phyloP scores from a whole-genome alignment of 2,113 vertebrate genomes.

The Corapipo altera region DNA sequence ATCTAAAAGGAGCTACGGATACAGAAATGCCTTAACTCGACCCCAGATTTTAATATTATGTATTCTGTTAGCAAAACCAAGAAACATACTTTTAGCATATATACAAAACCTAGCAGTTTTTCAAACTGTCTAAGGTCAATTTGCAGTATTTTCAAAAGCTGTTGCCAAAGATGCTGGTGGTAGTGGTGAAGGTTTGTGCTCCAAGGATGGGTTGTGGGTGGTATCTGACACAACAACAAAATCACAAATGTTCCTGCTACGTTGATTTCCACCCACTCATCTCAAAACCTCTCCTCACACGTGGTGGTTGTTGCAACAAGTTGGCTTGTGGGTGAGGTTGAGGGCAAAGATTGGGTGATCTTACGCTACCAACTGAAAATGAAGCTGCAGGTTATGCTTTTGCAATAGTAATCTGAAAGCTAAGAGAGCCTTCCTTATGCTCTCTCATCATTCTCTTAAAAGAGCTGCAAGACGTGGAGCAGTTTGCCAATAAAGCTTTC shows the following conservation, averaged over 20 bases:
- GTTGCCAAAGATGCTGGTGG: fast-evolving
- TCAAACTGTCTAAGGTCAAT: background rate
- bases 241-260: background rate
- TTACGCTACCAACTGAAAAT: background rate
- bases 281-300: background rate
- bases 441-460: background rate
- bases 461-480: fast-evolving
- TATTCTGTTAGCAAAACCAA: background rate
- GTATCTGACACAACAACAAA: background rate
- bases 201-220: background rate
- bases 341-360: background rate
- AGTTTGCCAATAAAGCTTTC: background rate
- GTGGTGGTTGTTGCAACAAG: background rate
- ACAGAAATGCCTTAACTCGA: background rate
- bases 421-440: background rate
- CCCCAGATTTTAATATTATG: background rate
- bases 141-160: background rate
- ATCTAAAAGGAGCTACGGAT: background rate
- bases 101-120: background rate
- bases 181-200: background rate
- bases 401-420: background rate
- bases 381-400: background rate
- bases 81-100: background rate
- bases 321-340: background rate
- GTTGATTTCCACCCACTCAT: background rate